phyloP scores from a whole-genome alignment of 2,888 invertebrate species.

The Synanthedon andrenaeformis region DNA sequence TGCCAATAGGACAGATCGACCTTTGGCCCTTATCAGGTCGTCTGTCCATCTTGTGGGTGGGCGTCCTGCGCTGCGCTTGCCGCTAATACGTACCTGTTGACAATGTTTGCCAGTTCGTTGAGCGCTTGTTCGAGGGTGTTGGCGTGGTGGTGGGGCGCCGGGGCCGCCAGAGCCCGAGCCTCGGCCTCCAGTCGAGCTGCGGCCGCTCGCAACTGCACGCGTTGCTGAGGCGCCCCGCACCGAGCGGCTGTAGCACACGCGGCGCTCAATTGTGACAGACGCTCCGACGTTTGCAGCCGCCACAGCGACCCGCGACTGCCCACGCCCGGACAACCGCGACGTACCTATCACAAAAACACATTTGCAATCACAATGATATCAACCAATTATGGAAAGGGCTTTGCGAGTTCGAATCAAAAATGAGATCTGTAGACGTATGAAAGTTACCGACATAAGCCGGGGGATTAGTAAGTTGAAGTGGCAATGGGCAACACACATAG shows the following conservation, averaged over 20 bases:
- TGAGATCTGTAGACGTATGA: no score
- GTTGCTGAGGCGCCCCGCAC: slow-evolving; percentile 85
- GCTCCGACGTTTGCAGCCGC: slow-evolving; percentile 58
- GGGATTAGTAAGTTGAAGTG: no score
- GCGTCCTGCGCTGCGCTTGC: no score
- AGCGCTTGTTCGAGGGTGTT: slow-evolving; percentile 76
- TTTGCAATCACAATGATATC: background rate
- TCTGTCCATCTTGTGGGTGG: no score
- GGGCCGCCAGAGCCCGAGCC: slow-evolving; percentile 48
- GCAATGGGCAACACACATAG: no score
- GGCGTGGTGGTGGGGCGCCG: slow-evolving; percentile 73
- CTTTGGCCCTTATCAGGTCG: no score
- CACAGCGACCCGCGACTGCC: slow-evolving; percentile 52
- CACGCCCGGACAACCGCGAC: slow-evolving; percentile 27
- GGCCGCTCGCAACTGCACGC: slow-evolving; percentile 84
- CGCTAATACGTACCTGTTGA: slow-evolving; percentile 66
- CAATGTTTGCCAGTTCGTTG: slow-evolving; percentile 80
- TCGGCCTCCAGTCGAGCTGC: slow-evolving; percentile 43
- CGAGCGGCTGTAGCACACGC: slow-evolving; percentile 85
- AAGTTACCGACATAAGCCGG: no score
- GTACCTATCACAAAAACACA: slow-evolving; percentile 29
- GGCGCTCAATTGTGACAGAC: slow-evolving; percentile 80
- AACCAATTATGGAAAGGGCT: background rate
- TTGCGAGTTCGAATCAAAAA: background rate
- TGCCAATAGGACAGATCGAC: no score